Evolutionary conservation across 2,113 vertebrate genomes (phyloP).

Genomic region (rabbit (Oryctolagus cuniculus)): mOryCun1.1 NC_091441.1:85865501-85866000

Average conservation of each 20-base stretch:
- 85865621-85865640: no score
- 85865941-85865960: slow-evolving; percentile 96
- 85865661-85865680: no score
- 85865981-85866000: not conserved
- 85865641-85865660: no score
- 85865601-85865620: no score
- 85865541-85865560: no score
- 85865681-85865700: slow-evolving; percentile 9
- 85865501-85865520: no score
- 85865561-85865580: no score
- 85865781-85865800: not conserved
- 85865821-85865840: slow-evolving; percentile 85
- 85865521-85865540: no score
- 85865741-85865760: slow-evolving; percentile 19
- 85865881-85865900: slow-evolving; percentile 99
- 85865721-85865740: slow-evolving; percentile 50
- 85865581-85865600: no score
- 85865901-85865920: slow-evolving; percentile 98
- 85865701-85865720: not conserved
- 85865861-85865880: slow-evolving; percentile 95
- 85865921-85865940: slow-evolving; percentile 99
- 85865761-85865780: not conserved
- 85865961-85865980: slow-evolving; percentile 92
- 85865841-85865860: slow-evolving; percentile 98
- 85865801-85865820: not conserved